Base-by-base conservation (phyloP, 2,888 invertebrate genomes). In the Himalopsyche tibetana region DNA sequence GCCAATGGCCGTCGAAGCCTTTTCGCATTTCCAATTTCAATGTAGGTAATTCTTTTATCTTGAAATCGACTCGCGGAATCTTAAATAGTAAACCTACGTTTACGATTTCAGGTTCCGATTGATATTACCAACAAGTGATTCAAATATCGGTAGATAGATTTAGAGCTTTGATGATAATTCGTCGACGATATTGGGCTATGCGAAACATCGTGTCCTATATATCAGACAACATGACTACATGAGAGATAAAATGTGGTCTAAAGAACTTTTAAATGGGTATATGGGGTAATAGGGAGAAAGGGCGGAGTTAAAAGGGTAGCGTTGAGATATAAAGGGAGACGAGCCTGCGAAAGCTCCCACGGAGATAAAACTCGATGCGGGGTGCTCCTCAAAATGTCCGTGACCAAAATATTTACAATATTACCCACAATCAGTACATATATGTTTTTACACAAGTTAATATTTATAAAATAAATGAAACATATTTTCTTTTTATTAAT, bases 251-350 rank as follows among this genome's bases (percentile, higher is more conserved):
- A 74, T 74, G 74, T 38, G 74, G 74, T 74, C 36, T 38, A 36
- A 19, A 74, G 74, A 74, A 74, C 74, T 74, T 74, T 74, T 38
- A 74, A 74, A 74, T 74, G 74, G 74, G 74, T 36, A 74, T 74
- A 36, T 74, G 74, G 74, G 38, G 74, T 74, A 74, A 15, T 36
- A 15, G 69, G 69, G 69, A 28, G 69, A 28, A 69, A 63, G 74
- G 36, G 74, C 4, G 74, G 19, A 74, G 74, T 74, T 74, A 36
- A 74, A 74, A 74, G 74, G 74, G 74, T 74, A 74, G 15, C 74
- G 74, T 9, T 38, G 74, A 36, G 74, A 74, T 74, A 74, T 28
- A 74, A 74, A 74, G 74, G 36, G 74, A 74, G 19, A 74, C 74
- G 74, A 74, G 74, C 74, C 74, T 74, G 74, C 12, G 19, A 74